A percentile compares a stretch with the other conserved stretches of the same genome.
These are phyloP conservation scores for Anaspis maculata DNA, from an alignment of 2,888 invertebrate species.

Conservation along the genomic window DNA sequence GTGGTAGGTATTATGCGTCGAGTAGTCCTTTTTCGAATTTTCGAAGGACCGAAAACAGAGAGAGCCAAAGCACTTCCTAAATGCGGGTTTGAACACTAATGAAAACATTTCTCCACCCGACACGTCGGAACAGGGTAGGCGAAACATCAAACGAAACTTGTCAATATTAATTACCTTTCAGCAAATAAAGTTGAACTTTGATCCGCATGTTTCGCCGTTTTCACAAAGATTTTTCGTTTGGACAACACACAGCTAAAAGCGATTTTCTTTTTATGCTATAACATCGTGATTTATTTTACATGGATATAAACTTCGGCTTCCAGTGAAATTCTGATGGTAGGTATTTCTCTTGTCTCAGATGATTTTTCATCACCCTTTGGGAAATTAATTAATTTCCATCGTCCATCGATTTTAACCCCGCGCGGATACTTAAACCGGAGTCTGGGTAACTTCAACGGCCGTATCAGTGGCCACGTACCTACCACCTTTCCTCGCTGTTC, in stretches of 20 bases:
- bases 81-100: conserved; percentile 13
- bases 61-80: conserved; percentile 12
- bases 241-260: conserved; percentile 10
- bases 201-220: conserved; percentile 15
- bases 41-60: conserved; percentile 9
- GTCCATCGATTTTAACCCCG: conserved; percentile 2
- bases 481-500: no score
- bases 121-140: conserved; percentile 15
- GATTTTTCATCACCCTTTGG: conserved; percentile 1
- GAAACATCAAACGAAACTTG: conserved; percentile 21
- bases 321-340: conserved; percentile 8
- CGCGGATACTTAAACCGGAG: no score
- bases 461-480: no score
- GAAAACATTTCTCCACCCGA: conserved; percentile 15
- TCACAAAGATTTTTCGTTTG: conserved; percentile 13
- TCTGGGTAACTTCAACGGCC: no score
- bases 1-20: conserved; percentile 13
- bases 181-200: conserved; percentile 19
- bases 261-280: conserved; percentile 4
- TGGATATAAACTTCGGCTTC: no score
- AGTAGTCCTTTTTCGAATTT: conserved; percentile 9
- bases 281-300: conserved; percentile 8
- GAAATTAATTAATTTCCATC: conserved; percentile 11
- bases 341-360: conserved; percentile 4
- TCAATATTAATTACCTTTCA: conserved; percentile 21